Evolutionary conservation across 2,113 vertebrate genomes (phyloP).

Genomic region (Myiagra hebetior): DNA sequence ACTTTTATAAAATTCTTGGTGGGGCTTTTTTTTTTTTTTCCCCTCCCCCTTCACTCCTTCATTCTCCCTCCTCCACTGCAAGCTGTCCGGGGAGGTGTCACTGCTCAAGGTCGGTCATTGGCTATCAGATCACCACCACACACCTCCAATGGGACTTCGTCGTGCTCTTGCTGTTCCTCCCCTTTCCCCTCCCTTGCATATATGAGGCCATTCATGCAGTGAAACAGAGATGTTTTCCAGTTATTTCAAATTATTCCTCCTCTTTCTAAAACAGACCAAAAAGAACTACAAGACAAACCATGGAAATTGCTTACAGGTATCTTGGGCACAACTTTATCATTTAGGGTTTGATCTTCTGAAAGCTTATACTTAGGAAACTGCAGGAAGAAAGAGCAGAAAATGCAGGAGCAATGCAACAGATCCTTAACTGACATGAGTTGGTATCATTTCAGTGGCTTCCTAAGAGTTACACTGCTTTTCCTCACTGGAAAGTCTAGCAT

Average conservation of each 20-base stretch:
- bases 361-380: neutral
- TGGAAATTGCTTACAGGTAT: neutral
- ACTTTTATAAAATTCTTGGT: conserved; percentile 64
- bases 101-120: conserved; percentile 25
- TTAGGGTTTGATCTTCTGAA: neutral
- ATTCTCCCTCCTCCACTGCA: neutral
- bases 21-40: neutral
- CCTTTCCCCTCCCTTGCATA: neutral
- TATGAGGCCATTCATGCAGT: neutral
- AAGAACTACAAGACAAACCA: neutral
- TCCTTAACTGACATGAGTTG: neutral
- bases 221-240: neutral
- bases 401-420: neutral
- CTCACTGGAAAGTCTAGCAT: neutral
- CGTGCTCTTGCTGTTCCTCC: neutral
- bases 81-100: conserved; percentile 5
- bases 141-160: neutral
- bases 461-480: neutral
- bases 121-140: conserved; percentile 7
- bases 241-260: neutral
- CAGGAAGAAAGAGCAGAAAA: neutral
- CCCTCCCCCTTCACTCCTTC: neutral
- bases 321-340: neutral
- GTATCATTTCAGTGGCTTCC: neutral
- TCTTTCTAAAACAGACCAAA: neutral